These are phyloP conservation scores for Euura lappo DNA, from an alignment of 1,140 invertebrate species.

Conservation along the genomic window DNA sequence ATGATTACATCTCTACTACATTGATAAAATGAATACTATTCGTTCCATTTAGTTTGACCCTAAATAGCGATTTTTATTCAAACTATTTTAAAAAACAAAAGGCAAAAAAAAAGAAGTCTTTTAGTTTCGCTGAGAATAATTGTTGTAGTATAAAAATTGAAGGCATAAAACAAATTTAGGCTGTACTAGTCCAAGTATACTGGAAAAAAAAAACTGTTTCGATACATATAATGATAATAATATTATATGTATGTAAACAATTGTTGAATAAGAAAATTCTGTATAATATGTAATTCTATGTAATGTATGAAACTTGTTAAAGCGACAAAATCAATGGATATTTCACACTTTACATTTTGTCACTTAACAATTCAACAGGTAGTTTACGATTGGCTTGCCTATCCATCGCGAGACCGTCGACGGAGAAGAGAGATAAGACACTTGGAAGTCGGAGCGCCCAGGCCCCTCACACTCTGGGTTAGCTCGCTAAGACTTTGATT, in stretches of 20 bases:
- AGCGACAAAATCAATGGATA: not conserved
- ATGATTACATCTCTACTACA: not conserved
- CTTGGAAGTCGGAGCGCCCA: constrained; percentile 51
- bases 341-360: not conserved
- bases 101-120: not conserved
- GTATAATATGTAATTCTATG: constrained; percentile 17
- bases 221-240: not conserved
- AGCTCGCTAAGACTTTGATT: constrained; percentile 48
- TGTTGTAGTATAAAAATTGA: constrained; percentile 7
- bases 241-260: not conserved
- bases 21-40: not conserved
- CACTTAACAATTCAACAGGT: not conserved
- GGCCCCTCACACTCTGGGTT: constrained; percentile 39
- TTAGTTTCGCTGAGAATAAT: constrained; percentile 2
- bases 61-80: not conserved
- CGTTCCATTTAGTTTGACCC: not conserved
- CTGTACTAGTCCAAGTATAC: not conserved
- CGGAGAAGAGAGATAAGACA: constrained; percentile 51
- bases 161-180: not conserved
- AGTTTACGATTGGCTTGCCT: constrained; percentile 34
- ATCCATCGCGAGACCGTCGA: constrained; percentile 47
- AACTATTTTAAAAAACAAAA: not conserved
- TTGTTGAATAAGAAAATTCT: not conserved
- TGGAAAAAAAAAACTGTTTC: not conserved
- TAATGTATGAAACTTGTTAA: not conserved